Evolutionary conservation across 2,113 vertebrate genomes (phyloP), one percentile per base, ranked within the genome.

Genomic region (Lepisosteus oculatus): DNA sequence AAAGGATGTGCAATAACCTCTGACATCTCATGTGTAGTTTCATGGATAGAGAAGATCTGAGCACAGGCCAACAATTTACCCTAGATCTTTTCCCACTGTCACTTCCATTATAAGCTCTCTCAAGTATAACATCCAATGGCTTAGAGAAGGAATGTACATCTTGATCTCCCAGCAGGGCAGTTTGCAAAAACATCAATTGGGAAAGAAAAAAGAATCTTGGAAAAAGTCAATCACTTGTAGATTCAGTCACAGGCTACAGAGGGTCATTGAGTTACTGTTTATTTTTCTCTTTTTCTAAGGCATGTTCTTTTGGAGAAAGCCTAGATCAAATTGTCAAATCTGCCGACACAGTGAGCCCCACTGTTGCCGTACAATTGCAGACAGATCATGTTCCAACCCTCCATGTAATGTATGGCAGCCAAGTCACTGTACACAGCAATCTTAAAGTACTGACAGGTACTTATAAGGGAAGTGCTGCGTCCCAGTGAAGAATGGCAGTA

Each of bases 391-490:
- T 71, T 61, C 44, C 61, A 17, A 47, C 66, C 51, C 17, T 61
- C 65, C 6, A 4, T 65, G 51, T 51, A 78, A 78, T 57, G 68
- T 42, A 17, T 85, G 79, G 75, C 80, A 84, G 69, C 15, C 65
- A 68, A 80, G 77, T 72, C 78, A 65, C 76, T 61, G 65, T 72
- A 61, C 0, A 29, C 14, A 85, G 72, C 57, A 76, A 69, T 85
- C 77, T 74, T 4, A 80, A 64, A 7, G 56, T 59, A 11, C 65
- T 79, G 81, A 79, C 84, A 85, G 77, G 76, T 76, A 83, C 77
- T 76, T 85, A 81, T 77, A 81, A 84, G 42, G 64, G 78, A 67
- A 61, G 65, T 72, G 74, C 67, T 71, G 1, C 64, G 67, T 75
- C 78, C 68, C 59, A 69, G 68, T 76, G 82, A 85, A 3, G 77